Percentiles rank a stretch among this genome's conserved stretches.
Conservation (phyloP, 1,140 invertebrate genomes). For the Mycetomoellerius zeteki region DNA sequence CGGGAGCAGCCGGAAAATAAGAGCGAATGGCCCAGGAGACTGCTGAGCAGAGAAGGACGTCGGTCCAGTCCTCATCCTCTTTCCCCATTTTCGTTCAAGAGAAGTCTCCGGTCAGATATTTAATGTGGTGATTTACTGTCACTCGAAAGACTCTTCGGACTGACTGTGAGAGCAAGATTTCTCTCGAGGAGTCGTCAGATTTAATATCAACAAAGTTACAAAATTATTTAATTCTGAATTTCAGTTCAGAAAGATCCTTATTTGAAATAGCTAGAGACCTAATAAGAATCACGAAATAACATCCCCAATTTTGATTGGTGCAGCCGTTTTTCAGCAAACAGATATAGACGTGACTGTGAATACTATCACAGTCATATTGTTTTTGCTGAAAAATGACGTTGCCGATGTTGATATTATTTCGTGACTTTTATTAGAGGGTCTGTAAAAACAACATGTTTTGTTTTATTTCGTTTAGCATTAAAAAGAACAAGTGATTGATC, state of each 20-base stretch:
- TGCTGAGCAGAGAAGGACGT: not conserved
- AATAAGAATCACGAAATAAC: too few relatives aligned
- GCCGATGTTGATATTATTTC: too few relatives aligned
- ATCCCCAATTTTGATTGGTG: too few relatives aligned
- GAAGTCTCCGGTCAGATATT: not conserved
- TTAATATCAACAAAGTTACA: not conserved
- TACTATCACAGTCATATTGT: too few relatives aligned
- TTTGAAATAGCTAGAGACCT: not conserved
- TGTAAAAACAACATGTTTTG: too few relatives aligned
- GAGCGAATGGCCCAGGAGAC: not conserved
- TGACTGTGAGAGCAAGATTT: not conserved
- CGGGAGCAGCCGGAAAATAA: conserved; percentile 59
- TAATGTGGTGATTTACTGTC: conserved; percentile 18
- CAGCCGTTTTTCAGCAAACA: too few relatives aligned
- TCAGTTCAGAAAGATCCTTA: not conserved
- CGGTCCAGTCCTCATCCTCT: not conserved
- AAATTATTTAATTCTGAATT: conserved; percentile 9
- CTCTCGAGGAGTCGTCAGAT: not conserved
- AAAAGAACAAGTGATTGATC: not conserved
- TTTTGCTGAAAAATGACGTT: too few relatives aligned
- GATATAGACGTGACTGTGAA: too few relatives aligned
- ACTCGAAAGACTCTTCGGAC: not conserved
- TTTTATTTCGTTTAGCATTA: not conserved
- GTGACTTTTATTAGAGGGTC: too few relatives aligned
- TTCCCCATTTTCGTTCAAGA: not conserved